These are phyloP conservation scores for Clivina fossor DNA, from an alignment of 2,888 invertebrate species.

Conservation along the genomic window DNA sequence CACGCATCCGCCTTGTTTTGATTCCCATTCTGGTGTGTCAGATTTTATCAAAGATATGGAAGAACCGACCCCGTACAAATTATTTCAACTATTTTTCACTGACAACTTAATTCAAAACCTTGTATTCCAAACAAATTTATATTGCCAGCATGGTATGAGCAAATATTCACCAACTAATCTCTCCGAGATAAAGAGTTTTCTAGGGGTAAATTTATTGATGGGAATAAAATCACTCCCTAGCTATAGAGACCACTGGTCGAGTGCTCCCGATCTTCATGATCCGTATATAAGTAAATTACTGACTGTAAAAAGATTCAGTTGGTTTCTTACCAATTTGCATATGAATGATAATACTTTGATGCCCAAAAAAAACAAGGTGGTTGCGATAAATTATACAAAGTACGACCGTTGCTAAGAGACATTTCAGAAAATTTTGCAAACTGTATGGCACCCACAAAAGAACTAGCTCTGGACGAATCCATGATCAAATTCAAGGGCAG, in stretches of 20 bases:
- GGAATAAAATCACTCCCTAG: conserved; percentile 8
- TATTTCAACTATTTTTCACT: too few species aligned
- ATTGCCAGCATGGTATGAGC: background rate
- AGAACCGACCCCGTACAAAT: too few species aligned
- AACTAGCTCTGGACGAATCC: conserved; percentile 12
- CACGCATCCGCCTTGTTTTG: too few species aligned
- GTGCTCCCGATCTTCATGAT: conserved; percentile 5
- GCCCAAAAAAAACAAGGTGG: too few species aligned
- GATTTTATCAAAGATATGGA: too few species aligned
- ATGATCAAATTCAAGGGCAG: conserved; percentile 17
- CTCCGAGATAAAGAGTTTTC: conserved; percentile 1
- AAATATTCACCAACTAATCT: conserved; percentile 3
- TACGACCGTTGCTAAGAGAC: background rate
- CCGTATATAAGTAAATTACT: conserved; percentile 7
- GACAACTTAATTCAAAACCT: too few species aligned
- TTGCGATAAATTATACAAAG: conserved; percentile 5
- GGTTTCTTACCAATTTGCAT: conserved; percentile 6
- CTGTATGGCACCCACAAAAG: too few species aligned
- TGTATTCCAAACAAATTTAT: conserved; percentile 4
- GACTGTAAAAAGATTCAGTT: conserved; percentile 4
- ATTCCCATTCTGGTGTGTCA: too few species aligned
- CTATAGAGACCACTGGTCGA: conserved; percentile 8
- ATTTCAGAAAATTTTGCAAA: conserved; percentile 9
- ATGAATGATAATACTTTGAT: too few species aligned
- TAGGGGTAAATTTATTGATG: conserved; percentile 14